phyloP scores from a whole-genome alignment of 2,888 invertebrate species.

The Athrips mouffetella region DNA sequence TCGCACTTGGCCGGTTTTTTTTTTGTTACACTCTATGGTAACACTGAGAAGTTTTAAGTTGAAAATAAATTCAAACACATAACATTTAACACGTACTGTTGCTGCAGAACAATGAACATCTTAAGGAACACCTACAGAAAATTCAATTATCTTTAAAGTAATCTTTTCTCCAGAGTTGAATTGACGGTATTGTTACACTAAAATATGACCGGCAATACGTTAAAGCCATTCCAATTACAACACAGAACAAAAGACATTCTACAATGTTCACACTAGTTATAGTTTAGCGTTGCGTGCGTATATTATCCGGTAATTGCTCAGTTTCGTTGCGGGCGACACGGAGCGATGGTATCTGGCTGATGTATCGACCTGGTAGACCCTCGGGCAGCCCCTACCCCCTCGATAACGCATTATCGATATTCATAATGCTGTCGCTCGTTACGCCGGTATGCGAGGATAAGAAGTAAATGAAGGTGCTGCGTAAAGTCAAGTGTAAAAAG shows the following conservation, averaged over 20 bases:
- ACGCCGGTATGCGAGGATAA: constrained; percentile 20
- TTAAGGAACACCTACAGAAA: too few species aligned
- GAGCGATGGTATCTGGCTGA: constrained; percentile 59
- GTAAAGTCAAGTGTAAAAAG: constrained; percentile 7
- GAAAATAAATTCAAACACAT: too few species aligned
- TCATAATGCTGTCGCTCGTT: constrained; percentile 51
- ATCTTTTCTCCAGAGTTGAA: too few species aligned
- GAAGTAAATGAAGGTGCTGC: constrained; percentile 3
- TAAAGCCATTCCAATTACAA: constrained; percentile 1
- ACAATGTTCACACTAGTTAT: constrained; percentile 12
- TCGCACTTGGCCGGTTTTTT: not conserved
- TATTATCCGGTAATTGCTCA: constrained; percentile 47
- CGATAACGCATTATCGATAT: constrained; percentile 47
- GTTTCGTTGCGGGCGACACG: constrained; percentile 58
- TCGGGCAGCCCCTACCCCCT: constrained; percentile 27
- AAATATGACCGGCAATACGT: not conserved
- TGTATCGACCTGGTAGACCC: constrained; percentile 42
- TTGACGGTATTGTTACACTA: too few species aligned
- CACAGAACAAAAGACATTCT: not conserved
- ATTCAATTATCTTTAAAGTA: too few species aligned
- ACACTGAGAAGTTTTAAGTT: not conserved
- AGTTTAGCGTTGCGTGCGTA: constrained; percentile 26
- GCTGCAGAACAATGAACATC: too few species aligned
- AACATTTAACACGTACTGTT: too few species aligned
- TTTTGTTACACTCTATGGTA: not conserved